These are phyloP conservation scores for Taeniopygia guttata DNA, from an alignment of 2,797 vertebrate species.

Conservation along the genomic window DNA sequence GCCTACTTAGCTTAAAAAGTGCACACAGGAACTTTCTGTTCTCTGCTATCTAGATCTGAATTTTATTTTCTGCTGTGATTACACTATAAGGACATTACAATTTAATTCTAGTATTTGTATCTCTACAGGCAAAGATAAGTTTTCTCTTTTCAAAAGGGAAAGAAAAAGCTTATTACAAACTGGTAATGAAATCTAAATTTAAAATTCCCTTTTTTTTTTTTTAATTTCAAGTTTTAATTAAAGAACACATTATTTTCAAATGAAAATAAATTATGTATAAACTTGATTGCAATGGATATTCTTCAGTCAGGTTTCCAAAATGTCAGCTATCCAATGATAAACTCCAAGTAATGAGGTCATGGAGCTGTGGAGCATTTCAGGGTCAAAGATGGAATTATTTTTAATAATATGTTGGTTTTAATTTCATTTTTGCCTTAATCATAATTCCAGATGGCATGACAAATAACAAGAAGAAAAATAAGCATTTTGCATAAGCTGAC, in stretches of 20 bases:
- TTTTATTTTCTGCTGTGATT: neutral
- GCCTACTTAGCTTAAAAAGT: neutral
- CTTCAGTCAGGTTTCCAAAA: neutral
- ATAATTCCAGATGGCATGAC: conserved; percentile 35
- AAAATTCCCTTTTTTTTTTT: neutral
- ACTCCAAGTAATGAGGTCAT: neutral
- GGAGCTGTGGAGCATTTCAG: neutral
- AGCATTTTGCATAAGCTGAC: neutral
- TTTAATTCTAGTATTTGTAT: neutral
- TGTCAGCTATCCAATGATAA: neutral
- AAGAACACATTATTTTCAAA: neutral
- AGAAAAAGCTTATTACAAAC: neutral
- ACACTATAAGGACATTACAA: neutral
- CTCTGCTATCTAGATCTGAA: neutral
- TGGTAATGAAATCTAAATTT: neutral
- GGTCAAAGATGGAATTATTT: neutral
- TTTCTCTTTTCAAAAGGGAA: neutral
- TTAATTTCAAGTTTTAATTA: neutral
- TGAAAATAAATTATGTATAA: neutral
- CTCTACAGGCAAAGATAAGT: neutral
- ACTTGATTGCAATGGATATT: neutral
- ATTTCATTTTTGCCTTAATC: conserved; percentile 28
- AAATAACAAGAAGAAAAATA: conserved; percentile 41
- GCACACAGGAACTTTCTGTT: neutral
- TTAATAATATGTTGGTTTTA: conserved; percentile 24